Evolutionary conservation across 2,113 vertebrate genomes (phyloP), one percentile per base, ranked within the genome.

Genomic region (Stictonetta naevosa): DNA sequence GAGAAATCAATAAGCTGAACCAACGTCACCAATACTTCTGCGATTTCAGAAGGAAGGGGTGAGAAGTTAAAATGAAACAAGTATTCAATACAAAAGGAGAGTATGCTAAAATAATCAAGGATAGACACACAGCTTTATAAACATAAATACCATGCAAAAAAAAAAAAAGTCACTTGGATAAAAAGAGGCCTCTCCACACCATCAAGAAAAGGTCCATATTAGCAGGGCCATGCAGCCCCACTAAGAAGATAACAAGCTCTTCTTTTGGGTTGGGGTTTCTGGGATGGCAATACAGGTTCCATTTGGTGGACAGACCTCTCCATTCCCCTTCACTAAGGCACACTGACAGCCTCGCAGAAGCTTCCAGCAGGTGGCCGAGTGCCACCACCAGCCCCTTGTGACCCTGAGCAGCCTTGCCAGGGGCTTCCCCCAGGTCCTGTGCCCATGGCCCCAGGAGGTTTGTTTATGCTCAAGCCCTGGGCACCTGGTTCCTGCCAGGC

Each of bases 341-440:
- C 0, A 9, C 31, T 0, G 16, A 56, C 1, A 18, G 55, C 56
- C 63, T 36, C 4, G 8, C 31, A 69, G 69, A 16, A 48, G 13
- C 55, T 62, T 10, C 31, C 60, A 56, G 10, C 6, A 1, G 5
- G 20, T 8, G 40, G 11, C 44, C 4, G 1, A 10, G 48, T 5
- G 10, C 25, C 33, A 42, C 52, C 15, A 74, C 15, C 50, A 31
- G 0, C 2, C 21, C 34, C 23, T 50, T 50, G 8, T 9, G n/a
- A 38, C 12, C 33, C 46, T 3, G 3, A 22, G 8, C 68, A 88
- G 34, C 20, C 20, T 40, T 34, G 16, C 2, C 1, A 22, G 15
- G 28, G 44, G 23, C 13, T 76, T 38, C 71, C 38, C 29, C 20
- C 38, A 15, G 36, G 25, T 5, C 26, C 21, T 18, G 52, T 33